These are phyloP conservation scores for Musca vetustissima DNA, from an alignment of 1,140 invertebrate species.

Conservation along the genomic window DNA sequence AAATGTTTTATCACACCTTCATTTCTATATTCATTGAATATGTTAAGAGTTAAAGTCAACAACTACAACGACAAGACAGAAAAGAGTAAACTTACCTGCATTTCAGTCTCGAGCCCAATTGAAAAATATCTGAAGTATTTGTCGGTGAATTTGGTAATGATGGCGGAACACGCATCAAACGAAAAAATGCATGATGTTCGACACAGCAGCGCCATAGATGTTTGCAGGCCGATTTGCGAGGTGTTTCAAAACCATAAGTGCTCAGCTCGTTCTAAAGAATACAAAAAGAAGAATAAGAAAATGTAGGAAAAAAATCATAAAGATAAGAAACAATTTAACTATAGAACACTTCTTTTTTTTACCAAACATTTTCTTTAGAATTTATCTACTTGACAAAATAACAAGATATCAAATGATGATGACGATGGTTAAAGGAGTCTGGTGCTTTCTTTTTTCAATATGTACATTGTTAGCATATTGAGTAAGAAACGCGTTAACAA, in stretches of 20 bases:
- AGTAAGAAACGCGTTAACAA: background rate
- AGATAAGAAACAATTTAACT: conserved; percentile 8
- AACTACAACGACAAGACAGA: too few species aligned
- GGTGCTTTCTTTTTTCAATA: too few species aligned
- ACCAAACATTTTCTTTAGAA: background rate
- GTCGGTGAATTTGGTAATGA: conserved; percentile 57
- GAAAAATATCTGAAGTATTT: conserved; percentile 68
- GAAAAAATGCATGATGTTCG: conserved; percentile 98
- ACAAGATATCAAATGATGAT: conserved; percentile 30
- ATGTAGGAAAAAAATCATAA: too few species aligned
- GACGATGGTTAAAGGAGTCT: conserved; percentile 30
- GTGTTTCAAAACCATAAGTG: conserved; percentile 93
- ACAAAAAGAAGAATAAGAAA: conserved; percentile 30
- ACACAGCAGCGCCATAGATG: conserved; percentile 98
- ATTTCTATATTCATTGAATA: too few species aligned
- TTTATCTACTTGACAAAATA: background rate
- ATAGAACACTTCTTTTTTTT: conserved; percentile 2
- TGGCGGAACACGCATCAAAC: conserved; percentile 77
- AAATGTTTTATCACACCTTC: too few species aligned
- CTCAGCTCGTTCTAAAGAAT: conserved; percentile 82
- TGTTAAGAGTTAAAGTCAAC: too few species aligned
- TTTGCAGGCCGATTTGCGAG: conserved; percentile 92
- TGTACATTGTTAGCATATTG: too few species aligned
- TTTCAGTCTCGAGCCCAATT: conserved; percentile 71
- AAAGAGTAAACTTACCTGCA: conserved; percentile 61